Base-by-base conservation (phyloP, 2,888 invertebrate species). In the Sinotaia quadrata region DNA sequence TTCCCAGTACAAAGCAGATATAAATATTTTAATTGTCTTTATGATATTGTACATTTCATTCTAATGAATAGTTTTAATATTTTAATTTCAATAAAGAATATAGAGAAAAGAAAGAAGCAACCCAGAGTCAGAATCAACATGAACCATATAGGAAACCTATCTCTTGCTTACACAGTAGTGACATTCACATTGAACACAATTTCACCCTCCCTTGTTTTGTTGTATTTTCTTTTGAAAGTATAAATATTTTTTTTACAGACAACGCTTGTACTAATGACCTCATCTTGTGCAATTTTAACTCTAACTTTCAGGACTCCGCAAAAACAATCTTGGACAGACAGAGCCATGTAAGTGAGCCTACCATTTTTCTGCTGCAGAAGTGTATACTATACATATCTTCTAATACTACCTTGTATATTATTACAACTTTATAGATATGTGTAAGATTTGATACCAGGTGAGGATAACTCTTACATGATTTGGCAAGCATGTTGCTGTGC, bases 291-390 rank as follows among this genome's bases (percentile, higher is more conserved):
- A 67, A 60, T 73, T 49, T 75, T 75, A 77, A 75, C 76, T 79
- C 73, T 77, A 75, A 76, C 76, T 76, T 77, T 69, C 78, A 81
- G 81, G 79, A 59, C 67, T 70, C 58, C 76, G 77, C 69, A 71
- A 75, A 67, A 75, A 78, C 66, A 76, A 77, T 67, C 75, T 73
- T 56, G 81, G 80, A 73, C 79, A 78, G 73, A 79, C 72, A 54
- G 77, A 78, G 57, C 81, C 81, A 81, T 79, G 81, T 81, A 79
- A 81, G 81, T 81, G 59, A 49, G 41, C 31, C 41, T 61, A 54
- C 63, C 56, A 44, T 65, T 33, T 65, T 65, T 47, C 8, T 56
- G 56, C 65, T 41, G 58, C 58, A 21, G n/a, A 36, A 37, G 58
- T 41, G 37, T 41, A 58, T 58, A 58, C 41, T 21, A 36, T 27